Evolutionary conservation across 2,888 invertebrate genomes (phyloP), one percentile per base, ranked within the genome.

Genomic region (Macaria liturata): DNA sequence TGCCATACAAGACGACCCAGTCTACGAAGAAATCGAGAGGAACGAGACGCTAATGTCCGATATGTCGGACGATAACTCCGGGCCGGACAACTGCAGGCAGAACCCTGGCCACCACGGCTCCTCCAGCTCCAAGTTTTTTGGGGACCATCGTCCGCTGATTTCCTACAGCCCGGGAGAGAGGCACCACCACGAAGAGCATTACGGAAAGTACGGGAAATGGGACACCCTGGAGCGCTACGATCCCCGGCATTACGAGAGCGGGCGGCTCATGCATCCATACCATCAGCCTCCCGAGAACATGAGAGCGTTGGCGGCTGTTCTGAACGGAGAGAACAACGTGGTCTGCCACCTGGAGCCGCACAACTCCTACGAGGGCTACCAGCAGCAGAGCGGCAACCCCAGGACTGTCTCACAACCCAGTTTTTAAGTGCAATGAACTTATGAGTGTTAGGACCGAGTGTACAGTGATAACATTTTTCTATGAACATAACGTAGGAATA

Each of bases 341-440:
- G 96, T 97, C 58, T 97, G 97, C 84, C 97, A 97, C 80, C 85
- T 97, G 73, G 96, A 97, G 81, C 97, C 96, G 43, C 95, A 94
- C 63, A 94, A 92, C 61, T 84, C 91, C 0, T 91, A 91, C 66
- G 91, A 91, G 67, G 90, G 84, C 0, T 91, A 91, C 71, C 90
- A 87, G 63, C 88, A 89, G 1, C 91, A 89, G 58, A 81, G 84
- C 55, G 84, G 87, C 20, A 88, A 88, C 69, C 87, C 89, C 0
- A 84, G 91, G 77, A 91, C 91, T 84, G 89, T 91, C 9, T 91
- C 91, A 0, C 91, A 91, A 69, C 91, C 91, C 75, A 91, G 91
- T 83, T 91, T 91, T 78, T 91, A 83, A 86, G 74, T 76, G 72
- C 70, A 69, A 67, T 59, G 65, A 56, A 54, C 50, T 62, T n/a